Base-by-base conservation (phyloP, 2,888 invertebrate species). In the Leptura quadrifasciata region DNA sequence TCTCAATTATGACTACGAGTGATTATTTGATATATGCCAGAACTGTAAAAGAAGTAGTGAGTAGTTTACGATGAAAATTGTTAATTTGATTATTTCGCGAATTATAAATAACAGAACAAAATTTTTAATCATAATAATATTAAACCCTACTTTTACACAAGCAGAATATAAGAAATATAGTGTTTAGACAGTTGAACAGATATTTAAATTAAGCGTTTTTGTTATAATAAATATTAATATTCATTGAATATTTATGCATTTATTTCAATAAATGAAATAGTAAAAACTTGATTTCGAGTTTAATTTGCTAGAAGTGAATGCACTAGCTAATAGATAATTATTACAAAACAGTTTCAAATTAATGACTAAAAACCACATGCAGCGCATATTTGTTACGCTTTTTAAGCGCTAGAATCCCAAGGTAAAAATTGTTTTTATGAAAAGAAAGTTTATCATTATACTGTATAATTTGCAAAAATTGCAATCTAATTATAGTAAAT, bases 371-470 rank as follows among this genome's bases (percentile, higher is more conserved):
- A 68, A 55, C 27, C 20, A 63, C 35, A 68, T 35, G 31, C 52
- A 68, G 31, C 6, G 57, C 55, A 57, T 68, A 31, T 68, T 68
- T 68, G 55, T 55, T 57, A 55, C 68, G 68, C 68, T 31, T 68
- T 68, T 55, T 68, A 31, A 55, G 18, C 55, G 31, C 68, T 17
- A 5, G 31, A 31, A 27, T 55, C 31, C 55, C 31, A 31, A 68
- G 55, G 27, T 55, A 68, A 67, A 67, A 35, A 67, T 15, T 15
- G 10, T 67, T 55, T 67, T 55, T 67, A 67, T 18, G 55, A 31
- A 68, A 68, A 68, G 68, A 68, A 68, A 68, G 68, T 68, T 27
- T 35, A 55, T 68, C 54, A 67, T 68, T 68, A 52, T 17, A 18
- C 15, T 24, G 15, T 67, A 54, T 21, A 24, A 3, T 67, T 54